Evolutionary conservation across 2,888 invertebrate species (phyloP).

Genomic region (Tridacna crocea): DNA sequence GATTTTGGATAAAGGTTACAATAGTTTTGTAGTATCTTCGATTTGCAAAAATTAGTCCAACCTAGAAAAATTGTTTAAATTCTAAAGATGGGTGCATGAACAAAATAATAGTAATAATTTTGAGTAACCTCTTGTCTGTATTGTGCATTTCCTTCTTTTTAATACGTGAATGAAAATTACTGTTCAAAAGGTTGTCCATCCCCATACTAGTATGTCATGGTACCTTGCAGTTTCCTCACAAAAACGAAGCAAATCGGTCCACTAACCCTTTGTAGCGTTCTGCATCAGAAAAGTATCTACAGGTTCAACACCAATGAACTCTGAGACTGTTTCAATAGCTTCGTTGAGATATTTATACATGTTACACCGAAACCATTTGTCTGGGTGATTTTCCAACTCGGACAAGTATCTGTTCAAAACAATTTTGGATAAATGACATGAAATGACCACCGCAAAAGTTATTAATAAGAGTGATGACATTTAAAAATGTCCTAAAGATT

Average conservation of each 20-base stretch:
- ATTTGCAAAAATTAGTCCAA: background rate
- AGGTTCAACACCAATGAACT: conserved; percentile 53
- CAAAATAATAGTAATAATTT: no score
- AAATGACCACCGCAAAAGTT: background rate
- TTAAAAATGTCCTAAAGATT: background rate
- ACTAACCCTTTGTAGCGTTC: conserved; percentile 67
- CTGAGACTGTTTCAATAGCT: conserved; percentile 42
- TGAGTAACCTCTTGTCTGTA: no score
- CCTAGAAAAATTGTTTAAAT: no score
- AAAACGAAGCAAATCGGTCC: no score
- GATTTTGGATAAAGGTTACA: no score
- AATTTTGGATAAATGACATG: background rate
- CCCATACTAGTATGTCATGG: no score
- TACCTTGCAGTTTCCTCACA: no score
- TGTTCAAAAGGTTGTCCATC: no score
- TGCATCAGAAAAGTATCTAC: conserved; percentile 62
- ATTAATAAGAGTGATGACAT: background rate
- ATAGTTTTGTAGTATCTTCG: background rate
- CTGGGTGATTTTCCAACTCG: conserved; percentile 61
- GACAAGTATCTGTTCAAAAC: conserved; percentile 34
- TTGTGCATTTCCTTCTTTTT: no score
- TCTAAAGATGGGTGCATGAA: no score
- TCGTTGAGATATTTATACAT: conserved; percentile 32
- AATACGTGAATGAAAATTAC: no score
- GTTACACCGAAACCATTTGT: conserved; percentile 61